Conservation (phyloP, 2,888 invertebrate species). For the Congeria kusceri region DNA sequence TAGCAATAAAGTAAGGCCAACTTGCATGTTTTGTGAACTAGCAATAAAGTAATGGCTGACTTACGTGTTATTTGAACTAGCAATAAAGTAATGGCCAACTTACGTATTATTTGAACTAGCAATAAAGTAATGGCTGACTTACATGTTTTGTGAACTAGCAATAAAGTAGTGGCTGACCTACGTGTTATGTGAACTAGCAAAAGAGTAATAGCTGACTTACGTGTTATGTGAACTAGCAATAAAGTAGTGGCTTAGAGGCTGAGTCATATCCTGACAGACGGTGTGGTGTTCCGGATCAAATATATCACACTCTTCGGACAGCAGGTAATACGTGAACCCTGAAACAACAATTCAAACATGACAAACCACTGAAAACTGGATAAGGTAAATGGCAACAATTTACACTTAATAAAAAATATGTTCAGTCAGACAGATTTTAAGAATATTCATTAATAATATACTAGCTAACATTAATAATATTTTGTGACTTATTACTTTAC, state of each 20-base stretch:
- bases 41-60: slow-evolving; percentile 87
- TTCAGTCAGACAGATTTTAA: no score
- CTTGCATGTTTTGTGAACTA: slow-evolving; percentile 87
- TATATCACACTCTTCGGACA: slow-evolving; percentile 86
- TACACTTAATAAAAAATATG: no score
- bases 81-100: slow-evolving; percentile 57
- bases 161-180: slow-evolving; percentile 86
- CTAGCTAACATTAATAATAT: no score
- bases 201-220: slow-evolving; percentile 75
- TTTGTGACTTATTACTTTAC: no score
- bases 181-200: no score
- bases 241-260: slow-evolving; percentile 87
- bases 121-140: slow-evolving; percentile 87
- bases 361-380: no score
- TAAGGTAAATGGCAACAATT: no score
- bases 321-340: slow-evolving; percentile 84
- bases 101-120: slow-evolving; percentile 87
- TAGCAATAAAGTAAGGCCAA: slow-evolving; percentile 38
- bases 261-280: slow-evolving; percentile 87
- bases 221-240: slow-evolving; percentile 87
- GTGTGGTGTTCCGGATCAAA: slow-evolving; percentile 86
- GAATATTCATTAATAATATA: no score
- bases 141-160: slow-evolving; percentile 87
- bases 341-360: slow-evolving; percentile 41
- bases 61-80: no score